Evolutionary conservation across 2,888 invertebrate species (phyloP).

Genomic region (Phasia obesa): DNA sequence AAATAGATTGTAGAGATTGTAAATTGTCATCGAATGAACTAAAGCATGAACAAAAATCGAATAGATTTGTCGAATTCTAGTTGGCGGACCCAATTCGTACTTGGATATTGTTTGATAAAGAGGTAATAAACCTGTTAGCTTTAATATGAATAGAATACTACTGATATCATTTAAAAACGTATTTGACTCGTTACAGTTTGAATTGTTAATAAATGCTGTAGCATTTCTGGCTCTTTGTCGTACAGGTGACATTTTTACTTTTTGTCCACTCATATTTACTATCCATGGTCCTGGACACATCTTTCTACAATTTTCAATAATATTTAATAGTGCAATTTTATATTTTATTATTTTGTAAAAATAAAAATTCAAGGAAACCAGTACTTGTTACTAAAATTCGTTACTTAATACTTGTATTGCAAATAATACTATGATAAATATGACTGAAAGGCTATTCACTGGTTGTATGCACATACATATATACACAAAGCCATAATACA

Average conservation of each 20-base stretch:
- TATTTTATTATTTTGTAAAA: background rate
- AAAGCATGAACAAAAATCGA: slow-evolving; percentile 76
- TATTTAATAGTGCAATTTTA: background rate
- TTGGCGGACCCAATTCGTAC: slow-evolving; percentile 77
- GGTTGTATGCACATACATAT: too few species aligned
- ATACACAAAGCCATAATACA: slow-evolving; percentile 20
- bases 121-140: slow-evolving; percentile 78
- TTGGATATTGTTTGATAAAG: slow-evolving; percentile 76
- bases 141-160: slow-evolving; percentile 75
- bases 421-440: too few species aligned
- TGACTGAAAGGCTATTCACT: too few species aligned
- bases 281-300: slow-evolving; percentile 75
- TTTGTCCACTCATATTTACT: slow-evolving; percentile 73
- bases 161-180: slow-evolving; percentile 76
- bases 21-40: slow-evolving; percentile 75
- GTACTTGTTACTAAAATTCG: too few species aligned
- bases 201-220: slow-evolving; percentile 69
- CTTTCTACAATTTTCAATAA: background rate
- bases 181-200: slow-evolving; percentile 62
- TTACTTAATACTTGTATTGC: too few species aligned
- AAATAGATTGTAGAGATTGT: slow-evolving; percentile 77
- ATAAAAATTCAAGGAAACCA: too few species aligned
- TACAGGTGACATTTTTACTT: slow-evolving; percentile 57
- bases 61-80: slow-evolving; percentile 75
- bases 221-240: slow-evolving; percentile 56